phyloP scores from a whole-genome alignment of 37 sponge, comb jelly and placozoan species.

The Corticium candelabrum region DNA sequence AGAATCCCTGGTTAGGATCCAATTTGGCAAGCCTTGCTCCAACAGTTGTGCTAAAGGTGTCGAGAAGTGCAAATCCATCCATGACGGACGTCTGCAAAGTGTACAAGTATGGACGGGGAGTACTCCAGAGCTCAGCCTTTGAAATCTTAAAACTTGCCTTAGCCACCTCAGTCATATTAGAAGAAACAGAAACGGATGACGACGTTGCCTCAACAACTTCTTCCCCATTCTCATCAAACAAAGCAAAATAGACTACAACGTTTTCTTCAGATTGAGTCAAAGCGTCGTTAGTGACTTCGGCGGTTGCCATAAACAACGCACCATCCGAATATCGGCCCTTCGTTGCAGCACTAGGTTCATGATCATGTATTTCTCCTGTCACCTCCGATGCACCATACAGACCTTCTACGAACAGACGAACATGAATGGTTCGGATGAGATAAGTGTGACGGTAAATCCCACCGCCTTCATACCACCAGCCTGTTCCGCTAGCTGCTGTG shows the following conservation, averaged over 20 bases:
- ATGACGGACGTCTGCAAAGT: constrained; percentile 9
- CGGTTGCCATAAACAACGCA: constrained; percentile 3
- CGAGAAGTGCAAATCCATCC: not conserved
- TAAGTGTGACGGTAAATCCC: constrained; percentile 39
- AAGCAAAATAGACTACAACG: not conserved
- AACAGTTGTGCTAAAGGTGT: constrained; percentile 11
- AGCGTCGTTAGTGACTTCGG: constrained; percentile 35
- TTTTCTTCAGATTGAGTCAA: not conserved
- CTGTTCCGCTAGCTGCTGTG: constrained; percentile 20
- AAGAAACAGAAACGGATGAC: not conserved
- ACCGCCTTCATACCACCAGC: constrained; percentile 55
- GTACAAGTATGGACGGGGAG: constrained; percentile 34
- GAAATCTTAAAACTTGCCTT: not conserved
- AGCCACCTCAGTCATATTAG: not conserved
- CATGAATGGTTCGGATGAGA: constrained; percentile 16
- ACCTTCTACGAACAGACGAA: constrained; percentile 22
- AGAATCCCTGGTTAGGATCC: constrained; percentile 42
- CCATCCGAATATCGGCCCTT: constrained; percentile 20
- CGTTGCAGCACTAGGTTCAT: not conserved
- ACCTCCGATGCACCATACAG: constrained; percentile 23
- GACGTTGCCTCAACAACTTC: not conserved
- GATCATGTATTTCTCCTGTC: not conserved
- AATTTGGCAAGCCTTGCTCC: constrained; percentile 21
- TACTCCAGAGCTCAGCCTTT: constrained; percentile 31
- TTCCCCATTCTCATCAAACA: constrained; percentile 13